A percentile compares a stretch with the other conserved stretches of the same genome.
These are phyloP conservation scores for Mya arenaria DNA, from an alignment of 1,140 invertebrate genomes.

Conservation along the genomic window DNA sequence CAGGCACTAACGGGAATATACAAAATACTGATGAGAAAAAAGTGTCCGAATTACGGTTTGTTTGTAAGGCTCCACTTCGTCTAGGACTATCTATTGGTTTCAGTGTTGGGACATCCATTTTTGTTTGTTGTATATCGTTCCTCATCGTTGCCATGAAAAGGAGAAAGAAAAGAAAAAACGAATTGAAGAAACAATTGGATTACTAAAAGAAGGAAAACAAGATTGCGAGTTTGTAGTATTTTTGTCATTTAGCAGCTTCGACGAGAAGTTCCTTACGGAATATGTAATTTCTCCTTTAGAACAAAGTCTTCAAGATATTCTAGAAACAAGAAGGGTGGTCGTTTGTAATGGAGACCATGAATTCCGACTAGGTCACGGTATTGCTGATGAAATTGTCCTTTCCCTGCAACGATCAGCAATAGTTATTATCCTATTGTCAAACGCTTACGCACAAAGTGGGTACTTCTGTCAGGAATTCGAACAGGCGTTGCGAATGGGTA, in stretches of 20 bases:
- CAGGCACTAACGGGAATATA: not conserved
- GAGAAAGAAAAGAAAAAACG: not conserved
- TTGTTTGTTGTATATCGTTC: not conserved
- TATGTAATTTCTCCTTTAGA: not conserved
- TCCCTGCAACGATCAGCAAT: not conserved
- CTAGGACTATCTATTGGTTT: no score
- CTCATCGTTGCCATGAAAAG: not conserved
- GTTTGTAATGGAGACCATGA: not conserved
- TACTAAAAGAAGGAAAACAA: not conserved
- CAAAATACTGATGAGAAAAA: not conserved
- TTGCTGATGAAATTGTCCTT: not conserved
- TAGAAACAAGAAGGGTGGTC: not conserved
- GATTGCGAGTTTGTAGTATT: not conserved
- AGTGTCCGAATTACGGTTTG: not conserved
- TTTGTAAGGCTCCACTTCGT: no score
- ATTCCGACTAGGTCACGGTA: not conserved
- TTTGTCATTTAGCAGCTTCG: not conserved
- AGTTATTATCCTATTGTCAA: not conserved
- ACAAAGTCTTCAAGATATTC: not conserved
- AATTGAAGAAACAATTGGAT: not conserved
- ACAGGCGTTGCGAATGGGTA: not conserved
- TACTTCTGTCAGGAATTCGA: conserved; percentile 2
- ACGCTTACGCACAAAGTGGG: not conserved
- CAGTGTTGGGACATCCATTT: no score
- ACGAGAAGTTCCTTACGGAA: not conserved